phyloP scores from a whole-genome alignment of 2,797 vertebrate species.

The Gobionotothen gibberifrons region DNA sequence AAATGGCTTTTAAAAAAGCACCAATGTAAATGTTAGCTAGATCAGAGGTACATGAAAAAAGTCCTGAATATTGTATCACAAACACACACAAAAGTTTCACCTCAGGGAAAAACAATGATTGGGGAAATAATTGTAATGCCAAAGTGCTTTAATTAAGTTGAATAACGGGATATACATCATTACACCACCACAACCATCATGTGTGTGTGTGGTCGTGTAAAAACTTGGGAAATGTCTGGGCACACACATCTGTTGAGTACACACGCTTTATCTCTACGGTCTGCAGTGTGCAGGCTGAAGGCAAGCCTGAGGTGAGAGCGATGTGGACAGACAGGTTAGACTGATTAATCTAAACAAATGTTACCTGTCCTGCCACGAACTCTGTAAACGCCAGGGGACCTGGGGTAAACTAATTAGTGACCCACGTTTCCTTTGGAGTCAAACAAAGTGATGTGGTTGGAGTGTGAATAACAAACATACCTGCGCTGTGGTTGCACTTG shows the following conservation, averaged over 20 bases:
- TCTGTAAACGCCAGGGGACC: neutral
- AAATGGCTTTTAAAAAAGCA: too few species aligned
- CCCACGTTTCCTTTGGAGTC: neutral
- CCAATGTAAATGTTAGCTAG: neutral
- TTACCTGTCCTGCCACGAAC: neutral
- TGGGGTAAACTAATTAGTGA: neutral
- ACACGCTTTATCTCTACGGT: neutral
- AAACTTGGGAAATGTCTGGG: neutral
- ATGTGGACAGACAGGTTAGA: constrained; percentile 71
- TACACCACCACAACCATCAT: neutral
- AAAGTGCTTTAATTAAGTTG: neutral
- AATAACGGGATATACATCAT: neutral
- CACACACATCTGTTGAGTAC: constrained; percentile 33
- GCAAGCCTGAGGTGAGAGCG: neutral
- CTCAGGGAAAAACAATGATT: neutral
- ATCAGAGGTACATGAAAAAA: neutral
- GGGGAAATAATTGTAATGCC: too few species aligned
- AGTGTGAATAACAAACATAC: constrained; percentile 48
- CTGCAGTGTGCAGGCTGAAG: neutral
- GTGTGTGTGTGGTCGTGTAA: neutral
- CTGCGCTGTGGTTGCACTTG: constrained; percentile 46
- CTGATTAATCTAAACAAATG: constrained; percentile 21
- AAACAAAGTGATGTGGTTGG: neutral
- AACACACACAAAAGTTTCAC: neutral
- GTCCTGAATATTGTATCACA: neutral